These are phyloP conservation scores for Poecilia gillii DNA, from an alignment of 2,797 vertebrate species.

Conservation along the genomic window DNA sequence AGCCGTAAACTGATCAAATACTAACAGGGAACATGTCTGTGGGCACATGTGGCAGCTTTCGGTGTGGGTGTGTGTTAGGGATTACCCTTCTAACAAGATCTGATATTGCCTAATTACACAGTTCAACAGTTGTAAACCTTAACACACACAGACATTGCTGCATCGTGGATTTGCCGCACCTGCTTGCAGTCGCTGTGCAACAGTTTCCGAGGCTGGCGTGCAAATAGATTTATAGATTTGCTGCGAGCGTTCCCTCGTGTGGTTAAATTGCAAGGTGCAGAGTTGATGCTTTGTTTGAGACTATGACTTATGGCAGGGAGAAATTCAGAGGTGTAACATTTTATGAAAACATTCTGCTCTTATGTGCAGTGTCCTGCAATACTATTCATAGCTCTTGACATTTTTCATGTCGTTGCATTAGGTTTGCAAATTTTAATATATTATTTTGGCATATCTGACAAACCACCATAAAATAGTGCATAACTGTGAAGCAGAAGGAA, in stretches of 20 bases:
- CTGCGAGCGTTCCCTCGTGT: not conserved
- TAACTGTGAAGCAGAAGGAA: not conserved
- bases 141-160: conserved; percentile 49
- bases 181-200: conserved; percentile 27
- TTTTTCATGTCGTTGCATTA: not conserved
- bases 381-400: not conserved
- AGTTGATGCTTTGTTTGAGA: not conserved
- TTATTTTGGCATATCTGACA: not conserved
- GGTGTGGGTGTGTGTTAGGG: conserved; percentile 55
- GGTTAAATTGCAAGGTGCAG: not conserved
- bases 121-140: conserved; percentile 64
- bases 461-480: not conserved
- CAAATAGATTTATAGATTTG: not conserved
- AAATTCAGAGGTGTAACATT: not conserved
- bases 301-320: not conserved
- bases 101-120: conserved; percentile 69
- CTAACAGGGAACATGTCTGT: conserved; percentile 22
- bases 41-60: conserved; percentile 42
- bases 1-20: conserved; percentile 22
- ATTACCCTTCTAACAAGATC: conserved; percentile 61
- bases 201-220: conserved; percentile 8
- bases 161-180: conserved; percentile 44
- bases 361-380: not conserved
- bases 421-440: not conserved
- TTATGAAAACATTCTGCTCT: not conserved